Conservation (phyloP, 2,888 invertebrate species). For the Blera fallax region DNA sequence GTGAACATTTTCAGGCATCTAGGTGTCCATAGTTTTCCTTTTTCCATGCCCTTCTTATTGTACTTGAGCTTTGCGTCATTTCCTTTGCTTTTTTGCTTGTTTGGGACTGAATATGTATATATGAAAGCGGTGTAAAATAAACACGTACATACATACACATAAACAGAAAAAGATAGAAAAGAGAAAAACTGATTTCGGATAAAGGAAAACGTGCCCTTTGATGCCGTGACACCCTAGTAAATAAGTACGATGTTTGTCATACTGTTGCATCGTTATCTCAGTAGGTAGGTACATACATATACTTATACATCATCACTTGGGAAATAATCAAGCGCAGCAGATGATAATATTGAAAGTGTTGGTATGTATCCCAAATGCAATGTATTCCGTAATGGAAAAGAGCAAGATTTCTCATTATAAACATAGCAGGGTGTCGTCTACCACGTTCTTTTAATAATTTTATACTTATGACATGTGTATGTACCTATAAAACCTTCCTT, state of each 20-base stretch:
- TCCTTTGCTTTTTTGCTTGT: slow-evolving; percentile 6
- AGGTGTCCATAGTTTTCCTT: slow-evolving; percentile 17
- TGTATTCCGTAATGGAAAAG: no score
- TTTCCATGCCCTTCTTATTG: slow-evolving; percentile 18
- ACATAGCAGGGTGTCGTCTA: no score
- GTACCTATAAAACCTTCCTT: no score
- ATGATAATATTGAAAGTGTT: no score
- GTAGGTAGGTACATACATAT: no score
- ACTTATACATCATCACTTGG: no score
- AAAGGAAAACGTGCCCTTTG: slow-evolving; percentile 3
- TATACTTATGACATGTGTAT: no score
- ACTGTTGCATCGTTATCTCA: background rate
- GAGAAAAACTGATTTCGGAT: background rate
- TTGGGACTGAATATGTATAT: background rate
- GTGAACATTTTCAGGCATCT: background rate
- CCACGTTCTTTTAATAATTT: no score
- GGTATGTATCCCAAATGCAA: no score
- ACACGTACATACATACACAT: background rate
- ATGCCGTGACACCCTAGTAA: background rate
- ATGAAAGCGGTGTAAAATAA: slow-evolving; percentile 10
- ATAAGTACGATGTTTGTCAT: slow-evolving; percentile 1
- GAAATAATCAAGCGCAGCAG: no score
- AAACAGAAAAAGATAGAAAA: background rate
- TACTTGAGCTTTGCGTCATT: slow-evolving; percentile 38
- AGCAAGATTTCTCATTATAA: no score